Base-by-base conservation (phyloP, 2,797 vertebrate species). In the Pipistrellus kuhlii region DNA sequence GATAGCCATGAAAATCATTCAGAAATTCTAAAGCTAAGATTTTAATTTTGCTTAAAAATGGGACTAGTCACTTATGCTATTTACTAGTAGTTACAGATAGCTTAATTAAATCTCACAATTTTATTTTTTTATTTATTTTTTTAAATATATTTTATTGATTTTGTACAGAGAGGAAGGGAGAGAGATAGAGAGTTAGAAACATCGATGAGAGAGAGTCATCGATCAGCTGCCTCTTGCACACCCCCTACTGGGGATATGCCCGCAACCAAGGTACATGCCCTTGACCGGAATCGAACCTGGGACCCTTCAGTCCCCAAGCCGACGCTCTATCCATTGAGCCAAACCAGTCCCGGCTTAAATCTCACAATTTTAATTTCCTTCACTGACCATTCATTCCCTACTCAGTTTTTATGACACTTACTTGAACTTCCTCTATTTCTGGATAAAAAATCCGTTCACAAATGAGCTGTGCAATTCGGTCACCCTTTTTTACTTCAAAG, bases 371-470 rank as follows among this genome's bases (percentile, higher is more conserved):
- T 20, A 25, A 41, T 69, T 46, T 68, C 30, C 46, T 89, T 92
- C 57, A 71, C 10, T 72, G 41, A 75, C 6, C 59, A 62, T 62
- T 62, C 23, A 35, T 3, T 68, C 69, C 46, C 25, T 51, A 35
- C 30, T 69, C 6, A 21, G 55, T 6, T 81, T 62, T 78, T 86
- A 30, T 35, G 41, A n/a, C 76, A 97, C 98, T 98, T 98, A 99
- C 99, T 98, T 99, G 84, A 88, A 99, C 98, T 97, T 99, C 99
- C 96, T 98, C 97, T 77, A 99, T 98, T 46, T 99, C 99, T 64
- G 99, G 99, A 97, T 99, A 99, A 96, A 97, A 99, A 98, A 99
- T 99, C 38, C 96, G 98, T 98, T 99, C 99, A 98, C 99, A 99
- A 94, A 99, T 99, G 93, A 99, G 98, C 98, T 99, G 99, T 82